phyloP scores from a whole-genome alignment of 1,140 invertebrate species.

The Drosophila nigromelanica region DNA sequence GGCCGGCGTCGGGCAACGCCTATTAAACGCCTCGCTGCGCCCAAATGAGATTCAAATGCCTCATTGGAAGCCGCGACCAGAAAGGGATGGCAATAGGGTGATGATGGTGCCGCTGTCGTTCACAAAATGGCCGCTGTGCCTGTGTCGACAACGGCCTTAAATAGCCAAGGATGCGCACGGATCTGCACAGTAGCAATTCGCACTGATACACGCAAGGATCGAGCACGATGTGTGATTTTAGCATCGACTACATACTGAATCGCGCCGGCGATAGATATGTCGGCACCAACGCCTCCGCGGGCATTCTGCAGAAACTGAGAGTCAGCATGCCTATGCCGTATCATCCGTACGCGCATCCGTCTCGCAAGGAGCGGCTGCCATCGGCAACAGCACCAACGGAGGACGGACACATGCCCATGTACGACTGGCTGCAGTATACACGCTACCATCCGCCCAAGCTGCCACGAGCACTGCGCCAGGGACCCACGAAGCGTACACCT shows the following conservation, averaged over 20 bases:
- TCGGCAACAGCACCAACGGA: constrained; percentile 22
- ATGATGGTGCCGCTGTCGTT: constrained; percentile 1
- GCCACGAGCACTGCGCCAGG: constrained; percentile 84
- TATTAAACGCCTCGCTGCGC: constrained; percentile 73
- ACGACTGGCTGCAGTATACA: constrained; percentile 89
- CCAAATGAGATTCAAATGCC: constrained; percentile 49
- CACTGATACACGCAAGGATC: constrained; percentile 50
- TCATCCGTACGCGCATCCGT: constrained; percentile 56
- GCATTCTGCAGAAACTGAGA: constrained; percentile 54
- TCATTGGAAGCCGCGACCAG: constrained; percentile 24
- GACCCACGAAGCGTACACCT: constrained; percentile 84
- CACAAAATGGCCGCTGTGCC: constrained; percentile 58
- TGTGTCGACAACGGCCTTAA: constrained; percentile 47
- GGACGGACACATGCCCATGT: constrained; percentile 66
- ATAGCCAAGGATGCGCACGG: constrained; percentile 52
- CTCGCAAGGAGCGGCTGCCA: constrained; percentile 23
- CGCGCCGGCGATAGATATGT: constrained; percentile 83
- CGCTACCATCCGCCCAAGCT: constrained; percentile 90
- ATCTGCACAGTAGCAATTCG: constrained; percentile 60
- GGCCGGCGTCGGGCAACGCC: constrained; percentile 65
- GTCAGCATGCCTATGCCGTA: constrained; percentile 33
- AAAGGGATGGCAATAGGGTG: constrained; percentile 45
- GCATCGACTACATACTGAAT: constrained; percentile 85
- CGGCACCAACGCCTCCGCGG: constrained; percentile 69
- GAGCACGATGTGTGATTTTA: constrained; percentile 83